Conservation (phyloP, 1,140 invertebrate genomes). For the Drosophila ohnishii region DNA sequence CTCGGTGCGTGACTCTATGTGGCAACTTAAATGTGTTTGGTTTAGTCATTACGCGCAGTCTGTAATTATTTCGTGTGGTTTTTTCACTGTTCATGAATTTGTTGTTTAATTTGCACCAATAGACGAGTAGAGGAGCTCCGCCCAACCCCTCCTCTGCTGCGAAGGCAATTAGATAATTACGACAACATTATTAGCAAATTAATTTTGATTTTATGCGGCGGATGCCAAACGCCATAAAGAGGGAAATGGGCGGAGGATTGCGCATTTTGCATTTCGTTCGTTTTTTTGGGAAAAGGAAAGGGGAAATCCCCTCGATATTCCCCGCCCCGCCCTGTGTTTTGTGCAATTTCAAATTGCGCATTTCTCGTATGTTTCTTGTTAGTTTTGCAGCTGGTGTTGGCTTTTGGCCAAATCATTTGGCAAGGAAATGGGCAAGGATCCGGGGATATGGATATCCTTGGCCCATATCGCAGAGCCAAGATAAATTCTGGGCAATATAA, state of each 20-base stretch:
- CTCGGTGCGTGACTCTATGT: background rate
- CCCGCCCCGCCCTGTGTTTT: background rate
- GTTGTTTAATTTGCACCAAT: conserved; percentile 39
- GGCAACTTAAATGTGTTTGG: conserved; percentile 2
- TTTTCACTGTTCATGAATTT: conserved; percentile 47
- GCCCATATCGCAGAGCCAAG: conserved; percentile 23
- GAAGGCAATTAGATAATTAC: conserved; percentile 63
- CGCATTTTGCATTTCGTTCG: background rate
- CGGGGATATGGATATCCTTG: conserved; percentile 10
- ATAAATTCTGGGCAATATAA: conserved; percentile 20
- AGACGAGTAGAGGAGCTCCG: background rate
- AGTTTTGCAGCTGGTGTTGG: conserved; percentile 23
- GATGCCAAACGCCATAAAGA: conserved; percentile 31
- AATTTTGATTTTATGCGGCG: conserved; percentile 62
- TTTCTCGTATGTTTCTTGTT: conserved; percentile 27
- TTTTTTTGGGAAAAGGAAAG: background rate
- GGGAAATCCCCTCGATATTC: background rate
- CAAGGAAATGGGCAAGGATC: conserved; percentile 33
- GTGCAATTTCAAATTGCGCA: conserved; percentile 30
- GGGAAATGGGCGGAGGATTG: background rate
- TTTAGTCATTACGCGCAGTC: conserved; percentile 33
- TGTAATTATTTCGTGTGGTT: conserved; percentile 46
- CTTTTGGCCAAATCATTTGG: conserved; percentile 48
- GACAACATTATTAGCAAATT: conserved; percentile 67
- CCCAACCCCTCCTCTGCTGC: background rate